Conservation (phyloP, 2,888 invertebrate species). For the Callimorpha dominula region DNA sequence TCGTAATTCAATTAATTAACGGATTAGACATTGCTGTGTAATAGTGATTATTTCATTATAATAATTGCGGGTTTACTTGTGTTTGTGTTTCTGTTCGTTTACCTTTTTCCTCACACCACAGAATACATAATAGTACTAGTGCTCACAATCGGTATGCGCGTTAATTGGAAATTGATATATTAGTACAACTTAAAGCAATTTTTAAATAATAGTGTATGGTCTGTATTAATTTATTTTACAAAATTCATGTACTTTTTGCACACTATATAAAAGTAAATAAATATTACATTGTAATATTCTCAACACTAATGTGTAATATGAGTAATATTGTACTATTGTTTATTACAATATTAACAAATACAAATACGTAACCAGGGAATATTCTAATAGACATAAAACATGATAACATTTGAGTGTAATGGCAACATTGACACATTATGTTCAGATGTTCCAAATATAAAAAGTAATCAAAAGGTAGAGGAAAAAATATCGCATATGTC, state of each 20-base stretch:
- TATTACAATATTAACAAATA: neutral
- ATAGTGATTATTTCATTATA: conserved; percentile 24
- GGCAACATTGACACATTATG: conserved; percentile 37
- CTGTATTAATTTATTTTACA: neutral
- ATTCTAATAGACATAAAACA: conserved; percentile 27
- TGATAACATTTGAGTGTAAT: conserved; percentile 19
- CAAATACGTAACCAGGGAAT: neutral
- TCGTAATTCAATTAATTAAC: conserved; percentile 21
- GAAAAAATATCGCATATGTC: conserved; percentile 34
- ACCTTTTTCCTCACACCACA: conserved; percentile 6
- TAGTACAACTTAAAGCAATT: neutral
- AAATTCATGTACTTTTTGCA: too few relatives aligned
- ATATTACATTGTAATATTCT: neutral
- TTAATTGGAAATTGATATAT: neutral
- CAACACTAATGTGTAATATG: neutral
- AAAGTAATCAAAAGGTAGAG: conserved; percentile 28
- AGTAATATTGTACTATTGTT: neutral
- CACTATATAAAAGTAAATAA: neutral
- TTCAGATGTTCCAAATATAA: conserved; percentile 22
- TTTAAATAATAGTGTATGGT: conserved; percentile 1
- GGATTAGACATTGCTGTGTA: conserved; percentile 22
- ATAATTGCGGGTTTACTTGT: conserved; percentile 29
- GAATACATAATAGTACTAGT: too few relatives aligned
- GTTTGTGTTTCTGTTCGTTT: conserved; percentile 29
- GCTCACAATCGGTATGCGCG: neutral